Evolutionary conservation across 2,888 invertebrate species (phyloP), one percentile per base, ranked within the genome.

Genomic region (Liodrosophila aerea): DNA sequence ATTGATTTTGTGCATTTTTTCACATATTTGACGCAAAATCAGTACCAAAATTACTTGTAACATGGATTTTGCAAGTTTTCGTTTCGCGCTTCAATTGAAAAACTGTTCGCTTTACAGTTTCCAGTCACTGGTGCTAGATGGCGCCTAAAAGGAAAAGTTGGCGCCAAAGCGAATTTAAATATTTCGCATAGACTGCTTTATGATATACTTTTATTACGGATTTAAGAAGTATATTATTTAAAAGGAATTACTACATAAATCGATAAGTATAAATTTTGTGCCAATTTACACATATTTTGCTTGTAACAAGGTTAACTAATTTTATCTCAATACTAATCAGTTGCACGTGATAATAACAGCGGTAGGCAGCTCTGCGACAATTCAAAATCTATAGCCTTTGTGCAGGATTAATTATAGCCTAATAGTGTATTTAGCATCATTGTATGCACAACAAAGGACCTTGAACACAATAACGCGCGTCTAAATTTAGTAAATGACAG

Each of bases 351-450:
- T 52, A 22, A 30, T 49, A 15, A 4, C 44, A 29, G 18, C 18
- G 46, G 11, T 3, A 27, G 27, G 45, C 31, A 40, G 53, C 83
- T 82, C 41, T 47, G 37, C n/a, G 16, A 0, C 51, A 36, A 41
- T 51, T 43, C 47, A 34, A 22, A 44, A 40, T 53, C 45, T 34
- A 64, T 62, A 64, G 57, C 49, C 22, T 33, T 5, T 13, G 46
- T 37, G 47, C 11, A 33, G n/a, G 29, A 44, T 47, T 67, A 70
- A 53, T 47, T 50, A 73, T 73, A 73, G 68, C 64, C 56, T 52
- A 49, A 29, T 53, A 46, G 13, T 41, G 45, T 57, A 56, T 43
- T 47, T 29, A 12, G 16, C 41, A 16, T 39, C 12, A 13, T 22
- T 13, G 15, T 9, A 36, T 53, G 50, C 16, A 47, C 47, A 33